A percentile compares a stretch with the other conserved stretches of the same genome.
phyloP scores from a whole-genome alignment of 92 coral and sea anemone genomes.

The Pocillopora grandis region DNA sequence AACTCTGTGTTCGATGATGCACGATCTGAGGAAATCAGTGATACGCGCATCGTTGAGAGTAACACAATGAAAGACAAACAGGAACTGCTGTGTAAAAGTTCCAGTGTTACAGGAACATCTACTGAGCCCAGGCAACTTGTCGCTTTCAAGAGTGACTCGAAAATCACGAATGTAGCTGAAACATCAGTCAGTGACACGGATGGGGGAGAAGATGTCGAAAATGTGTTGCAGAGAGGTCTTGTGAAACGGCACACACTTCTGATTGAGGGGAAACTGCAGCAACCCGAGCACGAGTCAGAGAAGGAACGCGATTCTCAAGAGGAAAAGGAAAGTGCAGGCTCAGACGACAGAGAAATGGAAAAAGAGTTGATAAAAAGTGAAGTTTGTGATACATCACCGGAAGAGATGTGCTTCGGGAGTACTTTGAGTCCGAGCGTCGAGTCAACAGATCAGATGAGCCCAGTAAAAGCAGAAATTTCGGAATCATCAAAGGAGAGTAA shows the following conservation, averaged over 20 bases:
- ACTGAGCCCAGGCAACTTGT: neutral
- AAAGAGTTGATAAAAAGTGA: neutral
- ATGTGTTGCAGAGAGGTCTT: slow-evolving; percentile 31
- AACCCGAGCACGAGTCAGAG: slow-evolving; percentile 16
- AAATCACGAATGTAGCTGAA: neutral
- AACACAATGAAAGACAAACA: slow-evolving; percentile 31
- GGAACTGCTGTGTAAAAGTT: neutral
- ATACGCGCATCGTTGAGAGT: slow-evolving; percentile 19
- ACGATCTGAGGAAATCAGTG: neutral
- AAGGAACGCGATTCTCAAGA: too few relatives aligned
- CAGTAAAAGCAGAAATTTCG: neutral
- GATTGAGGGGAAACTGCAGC: slow-evolving; percentile 49
- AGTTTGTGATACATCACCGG: neutral
- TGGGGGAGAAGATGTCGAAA: neutral
- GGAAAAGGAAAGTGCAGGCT: too few relatives aligned
- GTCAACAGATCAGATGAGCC: neutral
- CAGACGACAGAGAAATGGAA: neutral
- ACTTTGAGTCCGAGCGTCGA: neutral
- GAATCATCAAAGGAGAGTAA: neutral
- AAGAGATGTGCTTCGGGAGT: neutral
- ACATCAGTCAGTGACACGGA: neutral
- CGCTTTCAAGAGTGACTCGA: neutral
- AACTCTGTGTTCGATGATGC: neutral
- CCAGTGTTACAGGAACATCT: neutral
- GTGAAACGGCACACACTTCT: slow-evolving; percentile 57